Percentiles rank a stretch among this genome's conserved stretches.
Conservation (phyloP, 1,140 invertebrate genomes). For the Spodoptera litura region DNA sequence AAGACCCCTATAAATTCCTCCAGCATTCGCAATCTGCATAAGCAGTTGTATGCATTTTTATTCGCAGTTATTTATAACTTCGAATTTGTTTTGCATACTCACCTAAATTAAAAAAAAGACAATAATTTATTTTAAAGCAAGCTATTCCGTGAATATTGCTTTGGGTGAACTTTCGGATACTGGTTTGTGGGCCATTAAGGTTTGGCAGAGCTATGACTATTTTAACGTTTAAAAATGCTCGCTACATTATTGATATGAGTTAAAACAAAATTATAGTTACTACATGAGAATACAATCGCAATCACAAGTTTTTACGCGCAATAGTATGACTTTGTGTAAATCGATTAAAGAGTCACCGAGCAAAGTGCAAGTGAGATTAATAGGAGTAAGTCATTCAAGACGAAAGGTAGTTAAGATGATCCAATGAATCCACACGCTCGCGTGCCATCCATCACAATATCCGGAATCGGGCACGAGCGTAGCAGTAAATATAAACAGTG, state of each 20-base stretch:
- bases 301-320: neutral
- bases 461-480: constrained; percentile 54
- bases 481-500: constrained; percentile 70
- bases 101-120: constrained; percentile 8
- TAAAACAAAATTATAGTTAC: no score
- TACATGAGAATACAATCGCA: no score
- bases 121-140: neutral
- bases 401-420: constrained; percentile 20
- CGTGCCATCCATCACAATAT: constrained; percentile 27
- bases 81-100: constrained; percentile 6
- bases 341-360: neutral
- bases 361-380: constrained; percentile 18
- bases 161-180: neutral
- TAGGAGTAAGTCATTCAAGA: neutral
- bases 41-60: constrained; percentile 34
- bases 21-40: constrained; percentile 44
- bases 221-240: no score
- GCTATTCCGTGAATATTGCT: neutral
- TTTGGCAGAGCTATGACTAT: no score
- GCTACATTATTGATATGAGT: no score
- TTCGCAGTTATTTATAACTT: constrained; percentile 25
- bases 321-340: neutral
- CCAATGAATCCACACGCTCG: constrained; percentile 2
- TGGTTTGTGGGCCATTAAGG: no score
- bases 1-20: constrained; percentile 42